These are phyloP conservation scores for Megalonaias nervosa DNA, from an alignment of 1,140 invertebrate genomes.

Conservation along the genomic window DNA sequence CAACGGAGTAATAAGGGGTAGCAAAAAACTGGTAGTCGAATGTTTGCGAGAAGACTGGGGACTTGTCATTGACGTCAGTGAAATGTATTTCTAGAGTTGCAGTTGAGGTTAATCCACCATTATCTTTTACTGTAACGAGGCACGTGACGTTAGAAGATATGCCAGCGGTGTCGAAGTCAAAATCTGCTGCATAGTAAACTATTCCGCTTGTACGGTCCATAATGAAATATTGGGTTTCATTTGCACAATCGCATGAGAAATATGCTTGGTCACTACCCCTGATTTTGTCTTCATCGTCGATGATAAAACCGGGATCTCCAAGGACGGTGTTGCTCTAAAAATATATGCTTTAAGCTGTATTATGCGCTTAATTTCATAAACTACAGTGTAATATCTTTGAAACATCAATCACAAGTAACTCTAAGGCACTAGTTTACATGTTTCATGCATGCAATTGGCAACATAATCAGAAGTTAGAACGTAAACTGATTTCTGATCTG, in stretches of 20 bases:
- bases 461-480: no score
- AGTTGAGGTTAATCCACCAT: conserved; percentile 17
- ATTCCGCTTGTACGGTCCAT: background rate
- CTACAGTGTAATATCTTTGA: no score
- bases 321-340: no score
- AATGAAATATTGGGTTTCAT: conserved; percentile 11
- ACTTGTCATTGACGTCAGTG: conserved; percentile 26
- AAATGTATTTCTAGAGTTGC: conserved; percentile 13
- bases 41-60: conserved; percentile 14
- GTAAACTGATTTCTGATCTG: no score
- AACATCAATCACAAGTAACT: no score
- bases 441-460: no score
- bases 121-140: conserved; percentile 26
- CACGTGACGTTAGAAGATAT: conserved; percentile 13
- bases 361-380: no score
- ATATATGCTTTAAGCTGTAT: no score
- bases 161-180: conserved; percentile 28
- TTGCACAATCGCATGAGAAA: conserved; percentile 21
- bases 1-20: conserved; percentile 1
- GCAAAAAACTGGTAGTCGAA: conserved; percentile 24
- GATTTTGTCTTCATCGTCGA: no score
- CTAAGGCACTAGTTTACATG: no score
- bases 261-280: no score
- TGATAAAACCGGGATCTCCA: no score
- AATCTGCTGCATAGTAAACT: conserved; percentile 20